Conservation (phyloP, 2,113 vertebrate species). For the Rhea pennata region DNA sequence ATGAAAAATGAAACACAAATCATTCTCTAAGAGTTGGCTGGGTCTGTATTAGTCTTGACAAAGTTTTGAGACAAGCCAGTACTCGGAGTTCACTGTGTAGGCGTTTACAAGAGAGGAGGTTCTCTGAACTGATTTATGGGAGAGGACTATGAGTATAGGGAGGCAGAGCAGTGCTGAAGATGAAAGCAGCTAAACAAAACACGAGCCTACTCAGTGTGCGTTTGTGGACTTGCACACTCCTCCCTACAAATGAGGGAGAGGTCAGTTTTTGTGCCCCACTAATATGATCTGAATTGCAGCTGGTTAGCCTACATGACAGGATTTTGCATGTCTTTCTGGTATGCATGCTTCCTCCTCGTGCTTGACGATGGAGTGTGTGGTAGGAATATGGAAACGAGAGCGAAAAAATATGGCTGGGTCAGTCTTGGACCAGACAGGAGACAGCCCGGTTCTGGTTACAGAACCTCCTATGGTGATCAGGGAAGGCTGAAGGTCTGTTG, state of each 20-base stretch:
- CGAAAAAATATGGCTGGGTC: not conserved
- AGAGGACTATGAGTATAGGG: not conserved
- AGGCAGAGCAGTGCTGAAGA: not conserved
- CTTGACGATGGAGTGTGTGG: fast-evolving
- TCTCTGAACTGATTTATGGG: not conserved
- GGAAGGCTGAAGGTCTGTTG: not conserved
- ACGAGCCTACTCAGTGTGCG: not conserved
- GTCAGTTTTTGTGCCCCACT: not conserved
- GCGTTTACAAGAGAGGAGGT: not conserved
- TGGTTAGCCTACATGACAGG: fast-evolving
- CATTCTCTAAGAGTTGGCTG: not conserved
- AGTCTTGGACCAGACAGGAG: not conserved
- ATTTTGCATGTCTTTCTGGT: not conserved
- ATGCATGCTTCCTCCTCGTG: not conserved
- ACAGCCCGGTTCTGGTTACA: not conserved
- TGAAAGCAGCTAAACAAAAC: not conserved
- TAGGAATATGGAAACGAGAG: not conserved
- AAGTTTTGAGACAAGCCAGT: not conserved
- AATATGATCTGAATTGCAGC: not conserved
- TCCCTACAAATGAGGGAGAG: not conserved
- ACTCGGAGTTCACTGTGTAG: not conserved
- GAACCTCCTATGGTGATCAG: not conserved
- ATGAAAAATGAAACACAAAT: slow-evolving; percentile 9
- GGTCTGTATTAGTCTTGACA: not conserved
- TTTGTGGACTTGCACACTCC: not conserved